A percentile compares a stretch with the other conserved stretches of the same genome.
Evolutionary conservation across 2,113 vertebrate genomes (phyloP).

Genomic region (Ia io): DNA sequence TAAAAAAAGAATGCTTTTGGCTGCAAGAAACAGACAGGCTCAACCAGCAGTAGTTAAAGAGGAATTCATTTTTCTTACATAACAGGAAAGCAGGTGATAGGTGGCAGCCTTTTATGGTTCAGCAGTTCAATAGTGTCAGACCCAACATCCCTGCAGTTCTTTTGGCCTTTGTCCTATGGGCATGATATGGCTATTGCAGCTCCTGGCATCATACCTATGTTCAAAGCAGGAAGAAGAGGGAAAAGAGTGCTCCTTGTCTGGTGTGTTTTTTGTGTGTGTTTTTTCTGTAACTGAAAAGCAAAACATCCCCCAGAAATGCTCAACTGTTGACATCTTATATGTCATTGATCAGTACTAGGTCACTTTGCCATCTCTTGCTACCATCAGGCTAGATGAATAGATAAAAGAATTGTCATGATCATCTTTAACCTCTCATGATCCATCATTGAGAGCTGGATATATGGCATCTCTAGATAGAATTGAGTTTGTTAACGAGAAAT

Average conservation of each 20-base stretch:
- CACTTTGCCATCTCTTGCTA: not conserved
- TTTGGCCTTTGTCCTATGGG: not conserved
- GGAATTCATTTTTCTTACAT: not conserved
- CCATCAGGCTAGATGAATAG: not conserved
- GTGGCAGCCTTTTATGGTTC: not conserved
- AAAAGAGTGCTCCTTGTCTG: not conserved
- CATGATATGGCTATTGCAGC: not conserved
- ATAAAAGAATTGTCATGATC: not conserved
- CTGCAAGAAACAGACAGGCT: not conserved
- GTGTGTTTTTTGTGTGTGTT: not conserved
- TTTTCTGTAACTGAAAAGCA: not conserved
- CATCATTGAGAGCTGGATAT: not conserved
- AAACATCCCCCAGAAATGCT: not conserved
- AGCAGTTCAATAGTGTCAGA: not conserved
- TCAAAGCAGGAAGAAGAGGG: not conserved
- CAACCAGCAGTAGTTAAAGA: not conserved
- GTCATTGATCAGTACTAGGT: not conserved
- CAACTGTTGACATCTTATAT: not conserved
- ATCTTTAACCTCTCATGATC: rapidly evolving
- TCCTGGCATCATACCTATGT: not conserved
- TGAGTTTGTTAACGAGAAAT: not conserved
- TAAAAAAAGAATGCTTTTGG: not conserved
- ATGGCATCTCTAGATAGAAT: not conserved
- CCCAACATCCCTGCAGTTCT: not conserved
- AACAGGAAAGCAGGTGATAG: not conserved